Base-by-base conservation (phyloP, 2,113 vertebrate species). In the Eclectus roratus region DNA sequence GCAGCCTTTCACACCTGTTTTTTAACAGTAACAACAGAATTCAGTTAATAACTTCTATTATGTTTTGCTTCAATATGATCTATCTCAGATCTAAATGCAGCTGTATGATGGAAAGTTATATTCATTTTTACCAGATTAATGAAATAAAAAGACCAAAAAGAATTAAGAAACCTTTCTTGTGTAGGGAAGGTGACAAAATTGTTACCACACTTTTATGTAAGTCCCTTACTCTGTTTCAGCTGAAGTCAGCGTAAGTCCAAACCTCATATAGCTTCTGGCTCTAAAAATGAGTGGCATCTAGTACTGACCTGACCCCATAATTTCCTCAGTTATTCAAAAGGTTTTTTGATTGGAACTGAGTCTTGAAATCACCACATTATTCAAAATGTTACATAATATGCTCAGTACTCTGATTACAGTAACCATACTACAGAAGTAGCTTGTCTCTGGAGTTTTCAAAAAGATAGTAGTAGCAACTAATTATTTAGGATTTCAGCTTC, bases 121-220 rank as follows among this genome's bases (percentile, higher is more conserved):
- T 73, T 5, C 6, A 4, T 69, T 80, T 77, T 69, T 61, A n/a
- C 56, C 3, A 46, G 63, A 77, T 28, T 23, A 50, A 43, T 55
- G 3, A 74, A 91, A 52, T 18, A 25, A 80, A 72, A 88, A 64
- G 13, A n/a, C 31, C 6, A 58, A 63, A 74, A 63, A 47, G 4
- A 71, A 83, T 19, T 23, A 44, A 87, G 28, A 66, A 81, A 9
- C 3, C 5, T 63, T 68, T 7, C 15, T 66, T 56, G 21, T 63
- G 4, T 35, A 33, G 43, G 18, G 24, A 93, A 70, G 10, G 28
- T 65, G 25, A 58, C 9, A 63, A 81, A 88, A 83, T 41, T 3
- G 1, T 39, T 69, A 35, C 13, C 1, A 1, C 7, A 4, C 4
- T 91, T 70, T 81, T 35, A 43, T 0, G 1, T 44, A 35, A 56